Base-by-base conservation (phyloP, 2,888 invertebrate species). In the Pteria penguin region DNA sequence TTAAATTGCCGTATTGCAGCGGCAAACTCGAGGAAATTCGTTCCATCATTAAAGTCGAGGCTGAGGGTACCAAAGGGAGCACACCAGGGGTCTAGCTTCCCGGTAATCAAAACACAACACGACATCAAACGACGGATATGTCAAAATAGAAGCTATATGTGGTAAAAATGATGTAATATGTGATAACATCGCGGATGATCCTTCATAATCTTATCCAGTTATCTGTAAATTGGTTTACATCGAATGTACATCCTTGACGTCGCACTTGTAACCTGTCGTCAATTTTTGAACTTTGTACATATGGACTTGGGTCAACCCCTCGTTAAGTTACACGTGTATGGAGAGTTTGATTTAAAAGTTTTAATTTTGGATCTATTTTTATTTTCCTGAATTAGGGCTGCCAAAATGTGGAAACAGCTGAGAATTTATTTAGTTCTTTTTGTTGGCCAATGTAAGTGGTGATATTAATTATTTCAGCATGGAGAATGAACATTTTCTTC, bases 201-300 rank as follows among this genome's bases (percentile, higher is more conserved):
- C 45, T 18, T 18, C 45, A 45, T 45, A 45, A 45, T 45, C 45
- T 45, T 8, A 45, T 45, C 8, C 8, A 14, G 11, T 45, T 14
- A 45, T 14, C 45, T 14, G 18, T 8, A 8, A 1, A 8, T 8
- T 14, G 18, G 18, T 45, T 45, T 14, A 14, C 45, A 14, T 0
- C 11, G 11, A 18, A 45, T 45, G 11, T 45, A 45, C 45, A 45
- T 45, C 45, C 8, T 45, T 18, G 8, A 45, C 18, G 45, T 45
- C 45, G 11, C 45, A 14, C 45, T 14, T 45, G 8, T 45, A 45
- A 14, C 45, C 8, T 26, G 33, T 65, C 45, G 45, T 65, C 65
- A 45, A 27, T 65, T 65, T 68, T 68, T 57, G 68, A 68, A 68
- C 68, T 68, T 68, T 75, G 75, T 62, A 75, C 75, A 45, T 70